Evolutionary conservation across 1,140 invertebrate genomes (phyloP), one percentile per base, ranked within the genome.

Genomic region (Choristoneura fumiferana): DNA sequence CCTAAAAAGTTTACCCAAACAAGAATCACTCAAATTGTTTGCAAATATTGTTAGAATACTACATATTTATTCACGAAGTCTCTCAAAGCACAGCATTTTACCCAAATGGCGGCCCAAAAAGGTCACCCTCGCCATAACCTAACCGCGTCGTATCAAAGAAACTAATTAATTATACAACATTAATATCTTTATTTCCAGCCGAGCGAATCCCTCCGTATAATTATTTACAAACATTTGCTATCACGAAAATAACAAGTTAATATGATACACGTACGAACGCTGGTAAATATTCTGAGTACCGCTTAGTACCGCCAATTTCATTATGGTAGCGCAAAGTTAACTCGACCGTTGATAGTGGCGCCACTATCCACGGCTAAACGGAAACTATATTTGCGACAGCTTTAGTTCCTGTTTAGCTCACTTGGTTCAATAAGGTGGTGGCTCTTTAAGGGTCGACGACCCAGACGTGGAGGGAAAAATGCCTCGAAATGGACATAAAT

Each of bases 401-500:
- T 3, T 49, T 22, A 49, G 22, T 49, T 49, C 43, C 22, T n/a
- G 1, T n/a, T 49, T 49, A 22, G 22, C 22, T 17, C 43, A 17
- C 43, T 17, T 3, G 14, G 10, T 15, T 17, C 9, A 3, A 1
- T 37, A 37, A 37, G 35, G 3, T 37, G 8, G n/a, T 37, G 35
- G 35, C n/a, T 37, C 9, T 12, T 1, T 37, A 18, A 49, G 40
- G 65, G 67, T 63, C 67, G 67, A 62, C 54, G 60, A 58, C 60
- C 67, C 67, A 70, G 67, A 64, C 67, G 59, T 49, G 53, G 56
- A n/a, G 61, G 61, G 60, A 58, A 52, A 63, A 29, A 29, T 29
- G 54, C 60, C 39, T 39, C 43, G 54, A 33, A 35, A 37, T 12
- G 37, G 36, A 33, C 40, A 63, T 60, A 54, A 54, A 54, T 54